Conservation (phyloP, 2,113 vertebrate species). For the Illadopsis cleaveri region DNA sequence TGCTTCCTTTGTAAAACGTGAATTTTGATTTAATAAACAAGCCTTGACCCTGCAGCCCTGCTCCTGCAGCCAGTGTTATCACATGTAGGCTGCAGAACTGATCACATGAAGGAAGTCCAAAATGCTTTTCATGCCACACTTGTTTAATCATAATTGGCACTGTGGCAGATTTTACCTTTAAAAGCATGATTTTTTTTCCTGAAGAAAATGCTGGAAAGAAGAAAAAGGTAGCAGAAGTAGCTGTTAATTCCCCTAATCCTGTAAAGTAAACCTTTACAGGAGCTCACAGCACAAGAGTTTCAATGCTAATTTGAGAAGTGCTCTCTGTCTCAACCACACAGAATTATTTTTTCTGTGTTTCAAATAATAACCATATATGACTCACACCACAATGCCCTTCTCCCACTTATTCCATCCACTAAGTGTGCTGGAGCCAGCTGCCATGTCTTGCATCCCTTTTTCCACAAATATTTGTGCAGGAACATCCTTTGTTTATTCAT, state of each 20-base stretch:
- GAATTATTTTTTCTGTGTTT: background rate
- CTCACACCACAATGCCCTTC: background rate
- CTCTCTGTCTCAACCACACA: background rate
- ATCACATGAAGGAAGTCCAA: background rate
- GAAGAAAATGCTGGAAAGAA: background rate
- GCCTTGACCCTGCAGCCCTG: background rate
- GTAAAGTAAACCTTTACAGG: background rate
- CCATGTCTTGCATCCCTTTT: background rate
- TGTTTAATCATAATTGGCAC: background rate
- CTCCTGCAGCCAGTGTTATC: background rate
- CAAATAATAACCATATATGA: background rate
- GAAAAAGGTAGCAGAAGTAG: background rate
- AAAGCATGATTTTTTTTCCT: background rate
- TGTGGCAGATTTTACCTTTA: background rate
- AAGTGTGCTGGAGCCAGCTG: background rate
- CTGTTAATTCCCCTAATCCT: background rate
- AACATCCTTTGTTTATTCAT: background rate
- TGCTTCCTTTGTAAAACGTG: background rate
- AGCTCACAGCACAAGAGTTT: background rate
- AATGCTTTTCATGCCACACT: background rate
- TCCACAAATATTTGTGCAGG: background rate
- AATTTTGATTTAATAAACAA: background rate
- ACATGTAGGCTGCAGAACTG: background rate
- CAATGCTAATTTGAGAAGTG: background rate
- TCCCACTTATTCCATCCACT: background rate